Conservation (phyloP, 2,888 invertebrate genomes). For the Pandemis corylana region DNA sequence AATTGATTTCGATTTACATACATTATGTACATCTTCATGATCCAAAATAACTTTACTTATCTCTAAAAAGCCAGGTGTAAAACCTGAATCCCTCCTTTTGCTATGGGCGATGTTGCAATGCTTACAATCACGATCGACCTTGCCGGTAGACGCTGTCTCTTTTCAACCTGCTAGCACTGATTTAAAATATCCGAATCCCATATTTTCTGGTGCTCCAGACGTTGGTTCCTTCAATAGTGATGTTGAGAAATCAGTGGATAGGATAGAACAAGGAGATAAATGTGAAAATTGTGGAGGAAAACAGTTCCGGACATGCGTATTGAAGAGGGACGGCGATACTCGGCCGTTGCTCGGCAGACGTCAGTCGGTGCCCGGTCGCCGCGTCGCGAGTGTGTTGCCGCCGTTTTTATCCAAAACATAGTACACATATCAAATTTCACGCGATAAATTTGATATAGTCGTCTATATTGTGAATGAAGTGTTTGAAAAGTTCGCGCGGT, state of each 20-base stretch:
- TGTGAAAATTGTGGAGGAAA: slow-evolving; percentile 69
- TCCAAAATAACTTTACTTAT: slow-evolving; percentile 63
- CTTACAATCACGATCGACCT: slow-evolving; percentile 72
- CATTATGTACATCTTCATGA: slow-evolving; percentile 49
- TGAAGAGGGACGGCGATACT: slow-evolving; percentile 74
- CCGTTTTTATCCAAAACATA: slow-evolving; percentile 57
- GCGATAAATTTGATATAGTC: slow-evolving; percentile 82
- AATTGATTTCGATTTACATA: slow-evolving; percentile 22
- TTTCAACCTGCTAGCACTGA: slow-evolving; percentile 48
- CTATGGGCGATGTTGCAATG: slow-evolving; percentile 62
- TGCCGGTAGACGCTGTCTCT: slow-evolving; percentile 60
- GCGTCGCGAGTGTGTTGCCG: slow-evolving; percentile 62
- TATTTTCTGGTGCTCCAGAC: neutral
- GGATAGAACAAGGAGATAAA: slow-evolving; percentile 54
- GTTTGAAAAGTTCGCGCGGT: slow-evolving; percentile 70
- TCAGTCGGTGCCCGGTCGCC: slow-evolving; percentile 76
- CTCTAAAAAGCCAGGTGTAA: slow-evolving; percentile 70
- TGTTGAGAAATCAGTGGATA: slow-evolving; percentile 46
- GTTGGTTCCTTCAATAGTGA: slow-evolving; percentile 46
- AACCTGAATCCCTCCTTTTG: slow-evolving; percentile 65
- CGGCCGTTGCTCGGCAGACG: slow-evolving; percentile 59
- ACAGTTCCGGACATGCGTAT: slow-evolving; percentile 80
- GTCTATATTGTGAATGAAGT: slow-evolving; percentile 76
- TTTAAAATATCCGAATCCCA: slow-evolving; percentile 7
- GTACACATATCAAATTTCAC: slow-evolving; percentile 84